Base-by-base conservation (phyloP, 2,113 vertebrate genomes). In the Dipodomys stephensi region DNA sequence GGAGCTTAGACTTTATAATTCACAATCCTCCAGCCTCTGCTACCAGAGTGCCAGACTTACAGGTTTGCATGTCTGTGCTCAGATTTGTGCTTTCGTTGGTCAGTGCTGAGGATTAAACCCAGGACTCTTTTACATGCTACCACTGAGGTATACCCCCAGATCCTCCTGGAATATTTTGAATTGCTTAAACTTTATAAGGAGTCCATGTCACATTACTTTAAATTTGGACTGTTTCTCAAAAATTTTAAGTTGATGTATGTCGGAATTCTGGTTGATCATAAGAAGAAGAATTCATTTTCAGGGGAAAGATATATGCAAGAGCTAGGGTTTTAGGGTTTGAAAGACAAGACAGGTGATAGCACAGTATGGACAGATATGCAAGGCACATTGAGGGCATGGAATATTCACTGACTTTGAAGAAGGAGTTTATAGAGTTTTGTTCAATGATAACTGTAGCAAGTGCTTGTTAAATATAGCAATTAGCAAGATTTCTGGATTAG, bases 401-500 rank as follows among this genome's bases (percentile, higher is more conserved):
- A 87, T 69, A 64, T 10, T 44, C 49, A 32, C 65, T 83, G 65
- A 13, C 44, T 69, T 64, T 9, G 7, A 81, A 81, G 39, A 49
- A 39, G 80, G 18, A 57, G n/a, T 90, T 81, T 76, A 60, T 65
- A 30, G 7, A 49, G 3, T 76, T 71, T 91, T 87, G 15, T 77
- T 9, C 35, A 81, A 82, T 77, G 39, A 65, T 11, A 1, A 86
- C 60, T 69, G 68, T n/a, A 53, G 67, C 71, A 49, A 4, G 39
- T 87, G 12, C 12, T 82, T 87, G 35, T 82, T 85, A 85, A 89
- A 79, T 79, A 73, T 79, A 60, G 11, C 39, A 57, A 83, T 82
- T 67, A 88, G 27, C 65, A 91, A 83, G 12, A 35, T 20, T 39
- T 84, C 9, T 69, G 35, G 11, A 74, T 85, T 92, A 74, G 62